Base-by-base conservation (phyloP, 2,797 vertebrate species). In the Kryptolebias ocellatus region DNA sequence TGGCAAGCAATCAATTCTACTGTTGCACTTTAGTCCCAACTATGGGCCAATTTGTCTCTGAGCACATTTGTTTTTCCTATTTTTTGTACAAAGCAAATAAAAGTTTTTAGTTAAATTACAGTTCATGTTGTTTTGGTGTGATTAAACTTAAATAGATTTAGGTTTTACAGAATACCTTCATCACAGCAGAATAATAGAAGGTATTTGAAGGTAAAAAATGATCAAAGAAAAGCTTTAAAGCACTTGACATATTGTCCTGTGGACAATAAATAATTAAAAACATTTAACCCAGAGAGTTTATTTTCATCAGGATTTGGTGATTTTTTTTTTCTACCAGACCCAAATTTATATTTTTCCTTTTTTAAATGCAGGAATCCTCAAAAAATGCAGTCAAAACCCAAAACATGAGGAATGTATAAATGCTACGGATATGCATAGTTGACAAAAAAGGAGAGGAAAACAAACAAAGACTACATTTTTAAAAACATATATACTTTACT, bases 21-120 rank as follows among this genome's bases (percentile, higher is more conserved):
- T 77, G 49, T 79, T 78, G 72, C 71, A 70, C 66, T 78, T 71
- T 24, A 72, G 72, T 80, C 56, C 68, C 57, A 80, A 55, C 37
- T 60, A 50, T 58, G 50, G 53, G 18, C 80, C 47, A 4, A 24
- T 14, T 14, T 50, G 10, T 55, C 31, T 74, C 37, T 74, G 20
- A 54, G 59, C 31, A 50, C 37, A 31, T 54, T 42, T 65, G 44
- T 51, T 54, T n/a, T 60, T 71, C 16, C 69, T 44, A 14, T 51
- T 44, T 65, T 81, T 73, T 80, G 45, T 59, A 53, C 11, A 5
- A 47, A 59, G 10, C 12, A 73, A 82, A 81, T 81, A 74, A 82
- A 86, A 53, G 20, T 67, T 75, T 71, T 51, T 69, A 74, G 77
- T 70, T 31, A 65, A 71, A 47, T 47, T 64, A 27, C 12, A 74